These are phyloP conservation scores for Callospermophilus lateralis DNA, from an alignment of 2,113 vertebrate species.

Conservation along the genomic window DNA sequence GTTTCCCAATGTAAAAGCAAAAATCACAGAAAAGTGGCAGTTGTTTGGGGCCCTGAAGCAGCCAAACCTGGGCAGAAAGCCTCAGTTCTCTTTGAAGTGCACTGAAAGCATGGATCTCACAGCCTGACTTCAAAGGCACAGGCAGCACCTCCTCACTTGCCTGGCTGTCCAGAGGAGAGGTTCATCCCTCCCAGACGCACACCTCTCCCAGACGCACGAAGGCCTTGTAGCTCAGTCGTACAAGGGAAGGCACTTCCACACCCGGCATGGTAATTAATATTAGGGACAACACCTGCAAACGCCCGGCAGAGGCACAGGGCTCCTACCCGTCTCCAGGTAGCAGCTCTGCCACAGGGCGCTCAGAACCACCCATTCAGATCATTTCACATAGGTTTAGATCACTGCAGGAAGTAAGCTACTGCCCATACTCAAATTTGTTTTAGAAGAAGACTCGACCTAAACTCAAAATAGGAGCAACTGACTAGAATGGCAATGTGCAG, in stretches of 20 bases:
- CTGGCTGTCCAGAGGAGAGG: not conserved
- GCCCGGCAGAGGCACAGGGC: fast-evolving
- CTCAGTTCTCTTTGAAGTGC: not conserved
- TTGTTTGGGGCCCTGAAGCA: not conserved
- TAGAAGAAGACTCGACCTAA: not conserved
- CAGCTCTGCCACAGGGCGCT: fast-evolving
- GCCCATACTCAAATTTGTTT: too few species aligned
- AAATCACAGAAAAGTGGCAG: not conserved
- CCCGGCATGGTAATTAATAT: fast-evolving
- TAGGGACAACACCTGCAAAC: not conserved
- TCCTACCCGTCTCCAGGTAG: fast-evolving
- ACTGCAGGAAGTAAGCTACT: fast-evolving
- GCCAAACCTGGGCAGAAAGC: not conserved
- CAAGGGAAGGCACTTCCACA: not conserved
- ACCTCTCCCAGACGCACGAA: too few species aligned
- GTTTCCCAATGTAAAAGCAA: not conserved
- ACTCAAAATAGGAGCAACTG: not conserved
- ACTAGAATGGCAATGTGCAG: fast-evolving
- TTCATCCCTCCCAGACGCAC: fast-evolving
- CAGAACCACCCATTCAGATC: not conserved
- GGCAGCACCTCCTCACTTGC: fast-evolving
- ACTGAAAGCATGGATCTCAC: not conserved
- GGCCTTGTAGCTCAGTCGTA: too few species aligned
- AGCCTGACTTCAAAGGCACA: not conserved
- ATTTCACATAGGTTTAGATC: not conserved